These are phyloP conservation scores for Dryobates pubescens DNA, from an alignment of 2,797 vertebrate genomes.

Conservation along the genomic window DNA sequence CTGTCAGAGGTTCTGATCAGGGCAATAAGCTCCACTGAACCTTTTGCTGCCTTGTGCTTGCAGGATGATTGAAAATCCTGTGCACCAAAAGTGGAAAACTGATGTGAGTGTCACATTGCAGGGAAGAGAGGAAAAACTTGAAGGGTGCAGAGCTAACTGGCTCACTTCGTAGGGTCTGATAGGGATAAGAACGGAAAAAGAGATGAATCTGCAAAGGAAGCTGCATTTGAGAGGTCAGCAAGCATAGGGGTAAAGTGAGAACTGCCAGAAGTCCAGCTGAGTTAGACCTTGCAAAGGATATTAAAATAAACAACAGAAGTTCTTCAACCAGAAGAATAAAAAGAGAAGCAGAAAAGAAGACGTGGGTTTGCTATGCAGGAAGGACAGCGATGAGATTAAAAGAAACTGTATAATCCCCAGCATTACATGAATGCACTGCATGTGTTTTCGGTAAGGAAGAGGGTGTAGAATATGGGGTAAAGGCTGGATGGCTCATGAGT, in stretches of 20 bases:
- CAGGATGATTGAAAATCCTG: not conserved
- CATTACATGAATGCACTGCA: not conserved
- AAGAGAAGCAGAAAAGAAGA: constrained; percentile 7
- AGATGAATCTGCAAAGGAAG: constrained; percentile 59
- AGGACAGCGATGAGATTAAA: not conserved
- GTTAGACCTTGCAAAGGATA: constrained; percentile 69
- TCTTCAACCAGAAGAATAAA: constrained; percentile 43
- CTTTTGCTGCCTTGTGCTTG: not conserved
- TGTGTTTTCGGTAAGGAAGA: not conserved
- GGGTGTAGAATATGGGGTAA: not conserved
- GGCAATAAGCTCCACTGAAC: not conserved
- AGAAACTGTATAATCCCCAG: not conserved
- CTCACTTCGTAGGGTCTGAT: not conserved
- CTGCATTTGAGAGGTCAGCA: constrained; percentile 63
- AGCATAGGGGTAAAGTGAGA: constrained; percentile 41
- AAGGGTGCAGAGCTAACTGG: not conserved
- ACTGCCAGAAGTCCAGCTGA: constrained; percentile 70
- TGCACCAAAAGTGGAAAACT: not conserved
- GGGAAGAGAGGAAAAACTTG: not conserved
- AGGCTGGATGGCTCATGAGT: not conserved
- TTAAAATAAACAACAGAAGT: constrained; percentile 69
- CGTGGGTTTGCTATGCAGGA: not conserved
- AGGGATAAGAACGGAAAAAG: constrained; percentile 39
- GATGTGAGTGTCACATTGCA: not conserved
- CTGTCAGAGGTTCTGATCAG: not conserved